Percentiles rank a stretch among this genome's conserved stretches.
Conservation (phyloP, 2,113 vertebrate species). For the Odobenus rosmarus region DNA sequence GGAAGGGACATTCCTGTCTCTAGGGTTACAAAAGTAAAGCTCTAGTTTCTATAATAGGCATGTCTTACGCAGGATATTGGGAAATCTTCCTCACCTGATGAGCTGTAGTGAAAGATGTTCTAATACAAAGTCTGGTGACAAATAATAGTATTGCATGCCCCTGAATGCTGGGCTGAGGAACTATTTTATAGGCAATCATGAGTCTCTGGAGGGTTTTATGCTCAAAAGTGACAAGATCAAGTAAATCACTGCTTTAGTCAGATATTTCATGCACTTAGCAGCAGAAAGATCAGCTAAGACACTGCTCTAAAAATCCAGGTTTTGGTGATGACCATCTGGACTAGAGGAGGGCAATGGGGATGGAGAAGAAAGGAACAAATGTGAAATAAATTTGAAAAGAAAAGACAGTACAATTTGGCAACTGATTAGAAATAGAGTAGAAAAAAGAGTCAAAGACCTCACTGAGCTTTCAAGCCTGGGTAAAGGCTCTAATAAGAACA, state of each 20-base stretch:
- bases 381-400: background rate
- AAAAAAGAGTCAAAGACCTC: background rate
- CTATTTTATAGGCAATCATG: background rate
- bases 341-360: background rate
- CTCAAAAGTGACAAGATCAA: background rate
- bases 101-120: background rate
- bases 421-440: background rate
- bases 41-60: background rate
- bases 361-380: background rate
- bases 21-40: background rate
- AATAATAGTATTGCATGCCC: background rate
- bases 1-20: background rate
- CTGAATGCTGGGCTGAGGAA: background rate
- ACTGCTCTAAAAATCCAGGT: background rate
- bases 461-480: background rate
- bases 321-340: background rate
- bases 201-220: background rate
- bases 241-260: background rate
- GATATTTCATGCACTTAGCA: background rate
- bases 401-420: background rate
- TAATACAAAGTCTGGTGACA: background rate
- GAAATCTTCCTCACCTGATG: background rate
- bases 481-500: background rate
- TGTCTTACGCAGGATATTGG: background rate
- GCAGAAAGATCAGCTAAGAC: background rate